Base-by-base conservation (phyloP, 2,797 vertebrate genomes). In the Rhinophrynus dorsalis region DNA sequence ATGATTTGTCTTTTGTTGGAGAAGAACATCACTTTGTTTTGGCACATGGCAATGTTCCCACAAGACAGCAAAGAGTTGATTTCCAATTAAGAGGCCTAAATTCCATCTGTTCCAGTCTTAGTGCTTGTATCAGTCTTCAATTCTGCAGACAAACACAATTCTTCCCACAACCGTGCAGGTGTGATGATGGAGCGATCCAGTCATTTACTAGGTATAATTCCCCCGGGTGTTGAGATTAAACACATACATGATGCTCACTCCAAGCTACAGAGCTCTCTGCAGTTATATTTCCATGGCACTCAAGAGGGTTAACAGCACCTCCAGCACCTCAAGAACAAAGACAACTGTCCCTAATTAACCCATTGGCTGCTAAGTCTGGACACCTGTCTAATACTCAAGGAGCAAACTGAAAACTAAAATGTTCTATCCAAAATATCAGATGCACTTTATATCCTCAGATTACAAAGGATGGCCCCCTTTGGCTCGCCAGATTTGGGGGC, bases 171-270 rank as follows among this genome's bases (percentile, higher is more conserved):
- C 44, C 63, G 57, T 63, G 69, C 10, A 77, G 69, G 59, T 51
- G 69, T 11, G 29, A 72, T 17, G 55, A 76, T 44, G 52, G 76
- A 75, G 55, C 63, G 71, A 77, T 23, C 30, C 1, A 65, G 62
- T 57, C 68, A 75, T 76, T 75, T 76, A 81, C 81, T 75, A 78
- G 74, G 38, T 3, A 30, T 15, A n/a, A 1, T 26, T 26, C 17
- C 18, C 15, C 21, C 62, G 21, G n/a, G 2, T 11, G n/a, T 17
- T 27, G n/a, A 30, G 54, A 17, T 23, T 52, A 52, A 47, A 67
- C 20, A 26, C 30, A 11, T 17, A 32, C 3, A 20, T 21, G 15
- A 8, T 17, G 15, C 27, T 15, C 6, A 58, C 13, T 6, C 13
- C 18, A 23, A n/a, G n/a, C n/a, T n/a, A n/a, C n/a, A n/a, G n/a